Evolutionary conservation across 2,113 vertebrate genomes (phyloP), one percentile per base, ranked within the genome.

Genomic region (Acanthochromis polyacanthus): DNA sequence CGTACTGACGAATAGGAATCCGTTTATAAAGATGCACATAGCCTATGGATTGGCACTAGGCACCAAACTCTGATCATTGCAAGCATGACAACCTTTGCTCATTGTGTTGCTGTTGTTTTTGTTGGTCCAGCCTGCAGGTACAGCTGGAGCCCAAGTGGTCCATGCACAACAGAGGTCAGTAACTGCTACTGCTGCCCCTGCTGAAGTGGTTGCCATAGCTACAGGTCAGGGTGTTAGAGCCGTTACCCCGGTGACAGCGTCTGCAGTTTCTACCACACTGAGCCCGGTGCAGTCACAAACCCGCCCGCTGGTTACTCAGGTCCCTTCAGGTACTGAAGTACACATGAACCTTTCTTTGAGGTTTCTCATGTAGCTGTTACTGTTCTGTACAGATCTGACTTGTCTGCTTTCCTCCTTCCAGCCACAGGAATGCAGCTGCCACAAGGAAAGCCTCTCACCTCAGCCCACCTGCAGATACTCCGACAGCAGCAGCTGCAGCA

Each of bases 381-480:
- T 53, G 52, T 25, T 57, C 68, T 36, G 32, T 3, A 65, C 22
- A 22, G 16, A 28, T 32, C 30, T 68, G 16, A 74, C 52, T 3
- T 1, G 1, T 65, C 43, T 8, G 14, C 25, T 56, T 19, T 68
- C 23, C 17, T 82, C 83, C 88, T n/a, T 75, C 48, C 89, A 92
- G 93, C 95, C 9, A 69, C 96, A 30, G 93, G 95, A 28, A 95
- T 99, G 64, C 96, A 96, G 75, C 70, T 97, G 32, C 88, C 67
- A 46, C 90, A 95, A 0, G 94, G 93, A 20, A 99, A 99, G 90
- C 69, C 94, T 11, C 92, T 97, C 81, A 94, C 93, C 0, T 94
- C 91, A 0, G 96, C 97, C 9, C 97, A 99, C 43, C 93, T 99
- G 69, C 97, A 98, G 92, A 78, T 95, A 52, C 88, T 99, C 45